phyloP scores from a whole-genome alignment of 2,888 invertebrate genomes.

The Cinara cedri region DNA sequence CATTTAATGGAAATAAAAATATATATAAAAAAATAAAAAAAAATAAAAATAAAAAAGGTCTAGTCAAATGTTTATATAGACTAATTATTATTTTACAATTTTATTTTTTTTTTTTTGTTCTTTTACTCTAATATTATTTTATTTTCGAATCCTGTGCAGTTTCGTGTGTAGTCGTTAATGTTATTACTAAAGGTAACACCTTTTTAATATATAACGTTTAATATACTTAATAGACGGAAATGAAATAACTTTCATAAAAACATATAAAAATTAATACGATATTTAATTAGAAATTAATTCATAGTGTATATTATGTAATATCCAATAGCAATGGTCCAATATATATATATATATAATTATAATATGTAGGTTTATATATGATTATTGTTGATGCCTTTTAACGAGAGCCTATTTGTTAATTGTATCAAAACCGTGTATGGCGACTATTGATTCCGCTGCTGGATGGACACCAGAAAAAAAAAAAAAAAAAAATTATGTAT shows the following conservation, averaged over 20 bases:
- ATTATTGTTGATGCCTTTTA: slow-evolving; percentile 30
- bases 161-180: slow-evolving; percentile 15
- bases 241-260: slow-evolving; percentile 11
- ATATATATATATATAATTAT: neutral
- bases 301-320: slow-evolving; percentile 25
- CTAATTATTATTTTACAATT: slow-evolving; percentile 44
- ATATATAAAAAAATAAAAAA: slow-evolving; percentile 4
- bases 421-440: neutral
- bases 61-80: slow-evolving; percentile 52
- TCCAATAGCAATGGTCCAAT: slow-evolving; percentile 42
- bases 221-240: slow-evolving; percentile 8
- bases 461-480: neutral
- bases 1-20: neutral
- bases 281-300: neutral
- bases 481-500: slow-evolving; percentile 23
- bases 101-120: slow-evolving; percentile 24
- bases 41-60: neutral
- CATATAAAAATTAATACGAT: neutral
- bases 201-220: slow-evolving; percentile 3
- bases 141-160: slow-evolving; percentile 34
- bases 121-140: slow-evolving; percentile 30
- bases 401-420: neutral
- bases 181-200: slow-evolving; percentile 26
- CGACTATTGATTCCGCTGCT: neutral
- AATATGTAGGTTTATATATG: neutral